Evolutionary conservation across 2,113 vertebrate species (phyloP).

Genomic region (Hippolais icterina): DNA sequence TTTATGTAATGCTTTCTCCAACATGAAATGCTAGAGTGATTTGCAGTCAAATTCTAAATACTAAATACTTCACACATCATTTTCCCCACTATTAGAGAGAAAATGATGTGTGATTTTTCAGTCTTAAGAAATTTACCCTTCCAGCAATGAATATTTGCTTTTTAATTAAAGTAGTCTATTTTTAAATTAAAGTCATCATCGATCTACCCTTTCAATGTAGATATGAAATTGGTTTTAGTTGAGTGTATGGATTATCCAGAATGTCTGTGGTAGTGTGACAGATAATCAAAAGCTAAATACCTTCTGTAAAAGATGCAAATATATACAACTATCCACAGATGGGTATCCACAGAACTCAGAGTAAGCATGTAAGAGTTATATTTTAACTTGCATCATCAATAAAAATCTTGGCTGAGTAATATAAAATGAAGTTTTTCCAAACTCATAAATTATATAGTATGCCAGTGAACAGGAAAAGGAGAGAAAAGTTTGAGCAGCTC

Average conservation of each 20-base stretch:
- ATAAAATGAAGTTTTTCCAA: background rate
- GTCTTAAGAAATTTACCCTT: background rate
- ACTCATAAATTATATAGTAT: background rate
- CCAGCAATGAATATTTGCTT: background rate
- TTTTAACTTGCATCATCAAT: background rate
- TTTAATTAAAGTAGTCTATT: background rate
- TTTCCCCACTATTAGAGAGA: background rate
- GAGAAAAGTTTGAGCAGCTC: background rate
- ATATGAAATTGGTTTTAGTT: background rate
- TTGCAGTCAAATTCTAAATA: background rate
- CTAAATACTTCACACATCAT: background rate
- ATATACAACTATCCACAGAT: background rate
- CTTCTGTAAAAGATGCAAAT: background rate
- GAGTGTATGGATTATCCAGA: background rate
- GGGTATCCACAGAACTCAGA: background rate
- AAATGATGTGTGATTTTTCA: background rate
- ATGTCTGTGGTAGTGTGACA: background rate
- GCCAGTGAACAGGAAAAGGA: background rate
- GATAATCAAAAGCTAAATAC: background rate
- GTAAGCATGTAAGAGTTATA: background rate
- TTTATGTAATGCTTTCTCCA: background rate
- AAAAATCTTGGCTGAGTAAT: background rate
- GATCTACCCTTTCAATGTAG: background rate
- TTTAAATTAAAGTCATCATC: background rate
- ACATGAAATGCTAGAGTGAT: background rate